These are phyloP conservation scores for Agelas oroides DNA, from an alignment of 37 sponge, comb jelly and placozoan genomes.

Conservation along the genomic window DNA sequence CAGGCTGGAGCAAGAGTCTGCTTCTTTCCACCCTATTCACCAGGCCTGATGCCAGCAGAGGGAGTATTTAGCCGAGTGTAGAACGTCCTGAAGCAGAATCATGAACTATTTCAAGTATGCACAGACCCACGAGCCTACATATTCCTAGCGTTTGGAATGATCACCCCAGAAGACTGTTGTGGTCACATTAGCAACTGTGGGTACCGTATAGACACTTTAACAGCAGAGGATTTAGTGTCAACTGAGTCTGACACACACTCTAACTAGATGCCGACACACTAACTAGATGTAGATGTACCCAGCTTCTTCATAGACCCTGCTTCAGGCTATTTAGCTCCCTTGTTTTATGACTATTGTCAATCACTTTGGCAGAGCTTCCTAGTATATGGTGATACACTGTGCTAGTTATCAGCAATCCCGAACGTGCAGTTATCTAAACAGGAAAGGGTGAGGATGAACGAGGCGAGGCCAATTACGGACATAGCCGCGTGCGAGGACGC, in stretches of 20 bases:
- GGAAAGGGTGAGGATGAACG: too few species aligned
- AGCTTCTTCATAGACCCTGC: background rate
- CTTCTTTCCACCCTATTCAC: slow-evolving; percentile 15
- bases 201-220: too few species aligned
- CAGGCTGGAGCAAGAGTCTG: slow-evolving; percentile 19
- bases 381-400: too few species aligned
- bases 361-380: background rate
- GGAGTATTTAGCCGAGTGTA: slow-evolving; percentile 13
- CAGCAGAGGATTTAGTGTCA: too few species aligned
- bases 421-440: too few species aligned
- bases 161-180: background rate
- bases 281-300: background rate
- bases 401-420: too few species aligned
- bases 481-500: too few species aligned
- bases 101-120: background rate
- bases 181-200: slow-evolving; percentile 3
- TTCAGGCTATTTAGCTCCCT: background rate
- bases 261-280: too few species aligned
- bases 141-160: background rate
- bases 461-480: too few species aligned
- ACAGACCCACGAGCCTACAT: background rate
- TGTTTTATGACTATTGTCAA: slow-evolving; percentile 2
- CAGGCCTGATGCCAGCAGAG: slow-evolving; percentile 20
- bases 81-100: background rate
- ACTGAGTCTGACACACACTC: too few species aligned